Evolutionary conservation across 2,797 vertebrate species (phyloP).

Genomic region (Schizothorax lantsangensis): DNA sequence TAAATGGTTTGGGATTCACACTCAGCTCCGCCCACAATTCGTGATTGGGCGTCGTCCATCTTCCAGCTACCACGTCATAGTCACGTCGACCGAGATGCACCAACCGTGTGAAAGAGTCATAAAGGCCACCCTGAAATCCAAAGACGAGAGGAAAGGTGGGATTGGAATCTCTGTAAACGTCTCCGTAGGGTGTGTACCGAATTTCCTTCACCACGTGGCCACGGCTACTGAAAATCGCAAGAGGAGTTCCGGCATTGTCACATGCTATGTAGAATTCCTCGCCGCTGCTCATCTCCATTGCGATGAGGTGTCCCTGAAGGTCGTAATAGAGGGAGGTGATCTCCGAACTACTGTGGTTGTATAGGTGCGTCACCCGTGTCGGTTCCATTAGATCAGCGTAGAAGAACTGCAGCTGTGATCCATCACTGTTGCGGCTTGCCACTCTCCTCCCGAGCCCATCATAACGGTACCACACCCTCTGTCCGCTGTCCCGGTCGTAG

Average conservation of each 20-base stretch:
- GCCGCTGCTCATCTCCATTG: slow-evolving; percentile 98
- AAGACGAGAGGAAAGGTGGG: slow-evolving; percentile 91
- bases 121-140: slow-evolving; percentile 97
- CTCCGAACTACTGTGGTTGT: slow-evolving; percentile 93
- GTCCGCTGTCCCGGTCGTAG: slow-evolving; percentile 86
- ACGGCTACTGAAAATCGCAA: slow-evolving; percentile 93
- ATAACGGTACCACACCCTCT: slow-evolving; percentile 90
- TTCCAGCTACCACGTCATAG: slow-evolving; percentile 93
- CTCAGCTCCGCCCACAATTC: slow-evolving; percentile 92
- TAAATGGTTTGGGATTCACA: slow-evolving; percentile 90
- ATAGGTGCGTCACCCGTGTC: slow-evolving; percentile 94
- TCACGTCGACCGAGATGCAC: slow-evolving; percentile 94
- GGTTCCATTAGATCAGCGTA: slow-evolving; percentile 95
- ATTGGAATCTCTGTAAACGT: slow-evolving; percentile 96
- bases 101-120: slow-evolving; percentile 90
- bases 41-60: slow-evolving; percentile 96
- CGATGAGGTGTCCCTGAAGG: slow-evolving; percentile 98
- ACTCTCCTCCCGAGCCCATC: slow-evolving; percentile 95
- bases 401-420: slow-evolving; percentile 94
- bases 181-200: slow-evolving; percentile 94
- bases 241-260: slow-evolving; percentile 91
- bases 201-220: slow-evolving; percentile 95
- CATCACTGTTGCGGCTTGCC: slow-evolving; percentile 88
- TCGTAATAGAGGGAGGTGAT: slow-evolving; percentile 98
- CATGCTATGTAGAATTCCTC: slow-evolving; percentile 98